phyloP scores from a whole-genome alignment of 2,888 invertebrate species.

The Tenodera sinensis region DNA sequence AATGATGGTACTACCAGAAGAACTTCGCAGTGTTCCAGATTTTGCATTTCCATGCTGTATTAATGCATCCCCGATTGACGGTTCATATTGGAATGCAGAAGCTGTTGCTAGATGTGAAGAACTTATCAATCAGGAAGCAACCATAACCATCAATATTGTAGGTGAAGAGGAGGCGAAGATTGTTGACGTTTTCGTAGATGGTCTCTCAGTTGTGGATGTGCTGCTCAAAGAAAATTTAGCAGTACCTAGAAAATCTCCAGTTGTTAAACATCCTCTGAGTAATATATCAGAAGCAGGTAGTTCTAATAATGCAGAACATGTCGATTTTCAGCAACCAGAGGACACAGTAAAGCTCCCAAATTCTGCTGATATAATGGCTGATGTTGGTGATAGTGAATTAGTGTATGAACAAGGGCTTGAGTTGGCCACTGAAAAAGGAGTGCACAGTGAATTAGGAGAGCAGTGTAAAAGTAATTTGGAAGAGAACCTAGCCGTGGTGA shows the following conservation, averaged over 20 bases:
- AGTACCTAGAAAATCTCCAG: neutral
- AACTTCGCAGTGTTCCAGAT: slow-evolving; percentile 53
- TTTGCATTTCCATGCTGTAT: slow-evolving; percentile 55
- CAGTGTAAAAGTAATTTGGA: neutral
- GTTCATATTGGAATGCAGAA: neutral
- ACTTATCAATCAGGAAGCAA: neutral
- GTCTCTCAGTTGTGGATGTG: neutral
- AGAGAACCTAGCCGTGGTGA: slow-evolving; percentile 41
- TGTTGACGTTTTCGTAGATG: neutral
- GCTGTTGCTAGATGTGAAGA: neutral
- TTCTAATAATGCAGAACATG: neutral
- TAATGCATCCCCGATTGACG: neutral
- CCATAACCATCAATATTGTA: neutral
- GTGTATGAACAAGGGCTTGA: neutral
- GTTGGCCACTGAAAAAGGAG: neutral
- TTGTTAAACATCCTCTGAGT: neutral
- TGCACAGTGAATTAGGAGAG: neutral
- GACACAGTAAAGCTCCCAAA: neutral
- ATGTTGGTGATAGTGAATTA: neutral
- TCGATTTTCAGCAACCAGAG: neutral
- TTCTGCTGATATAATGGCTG: neutral
- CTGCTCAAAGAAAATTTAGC: neutral
- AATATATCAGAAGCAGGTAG: neutral
- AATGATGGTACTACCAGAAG: slow-evolving; percentile 60
- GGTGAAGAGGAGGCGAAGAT: neutral